Evolutionary conservation across 1,140 invertebrate genomes (phyloP).

Genomic region (Ostrea edulis): DNA sequence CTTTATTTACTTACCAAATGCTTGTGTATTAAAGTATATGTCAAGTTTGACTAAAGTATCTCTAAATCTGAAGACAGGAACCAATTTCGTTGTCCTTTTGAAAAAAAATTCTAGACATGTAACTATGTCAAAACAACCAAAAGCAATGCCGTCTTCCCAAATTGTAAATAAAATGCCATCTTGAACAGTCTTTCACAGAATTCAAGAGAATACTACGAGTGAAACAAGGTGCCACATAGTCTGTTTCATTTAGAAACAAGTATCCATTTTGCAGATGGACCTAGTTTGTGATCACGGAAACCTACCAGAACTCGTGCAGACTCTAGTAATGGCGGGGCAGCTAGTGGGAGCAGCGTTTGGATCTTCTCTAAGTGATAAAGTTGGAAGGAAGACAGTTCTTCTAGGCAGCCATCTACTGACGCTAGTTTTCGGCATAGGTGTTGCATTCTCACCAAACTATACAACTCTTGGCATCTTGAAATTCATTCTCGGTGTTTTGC

Average conservation of each 20-base stretch:
- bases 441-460: constrained; percentile 13
- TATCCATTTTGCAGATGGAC: background rate
- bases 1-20: no score
- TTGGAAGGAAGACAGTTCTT: constrained; percentile 25
- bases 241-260: no score
- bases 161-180: no score
- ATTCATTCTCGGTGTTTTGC: constrained; percentile 37
- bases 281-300: background rate
- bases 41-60: no score
- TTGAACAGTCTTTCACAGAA: no score
- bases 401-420: background rate
- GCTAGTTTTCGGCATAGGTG: background rate
- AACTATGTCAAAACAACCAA: no score
- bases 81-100: background rate
- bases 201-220: no score
- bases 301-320: background rate
- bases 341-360: background rate
- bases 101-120: no score
- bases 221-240: no score
- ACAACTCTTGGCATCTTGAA: background rate
- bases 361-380: constrained; percentile 14
- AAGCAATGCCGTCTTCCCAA: no score
- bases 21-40: no score
- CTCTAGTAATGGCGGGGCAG: constrained; percentile 4
- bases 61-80: background rate